Percentiles rank a stretch among this genome's conserved stretches.
These are phyloP conservation scores for Drosophila dunni DNA, from an alignment of 1,140 invertebrate genomes.

Conservation along the genomic window DNA sequence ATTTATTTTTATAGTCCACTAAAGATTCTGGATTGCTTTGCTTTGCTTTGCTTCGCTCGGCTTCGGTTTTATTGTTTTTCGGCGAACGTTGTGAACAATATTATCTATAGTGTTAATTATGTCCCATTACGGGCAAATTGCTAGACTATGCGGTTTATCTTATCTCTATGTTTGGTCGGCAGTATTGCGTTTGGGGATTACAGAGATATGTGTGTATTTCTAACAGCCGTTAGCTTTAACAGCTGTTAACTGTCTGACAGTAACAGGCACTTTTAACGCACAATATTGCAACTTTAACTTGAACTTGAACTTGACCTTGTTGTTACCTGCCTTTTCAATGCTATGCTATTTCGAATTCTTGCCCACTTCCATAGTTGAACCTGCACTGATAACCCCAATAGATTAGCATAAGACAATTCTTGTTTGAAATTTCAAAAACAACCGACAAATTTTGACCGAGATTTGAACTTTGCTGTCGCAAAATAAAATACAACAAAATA, in stretches of 20 bases:
- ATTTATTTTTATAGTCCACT: slow-evolving; percentile 30
- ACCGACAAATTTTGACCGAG: slow-evolving; percentile 19
- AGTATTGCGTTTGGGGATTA: slow-evolving; percentile 43
- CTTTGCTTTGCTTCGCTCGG: slow-evolving; percentile 23
- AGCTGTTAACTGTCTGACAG: slow-evolving; percentile 9
- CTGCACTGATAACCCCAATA: slow-evolving; percentile 61
- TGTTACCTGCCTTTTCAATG: slow-evolving; percentile 61
- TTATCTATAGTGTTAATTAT: slow-evolving; percentile 66
- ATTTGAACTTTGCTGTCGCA: slow-evolving; percentile 54
- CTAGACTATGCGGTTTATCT: slow-evolving; percentile 48
- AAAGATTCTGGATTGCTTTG: slow-evolving; percentile 35
- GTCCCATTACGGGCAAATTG: slow-evolving; percentile 61
- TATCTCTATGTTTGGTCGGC: slow-evolving; percentile 35
- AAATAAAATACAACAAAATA: slow-evolving; percentile 5
- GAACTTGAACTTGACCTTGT: slow-evolving; percentile 57
- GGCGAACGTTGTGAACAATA: slow-evolving; percentile 8
- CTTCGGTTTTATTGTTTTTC: slow-evolving; percentile 26
- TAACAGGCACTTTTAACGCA: not conserved
- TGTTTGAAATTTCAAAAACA: slow-evolving; percentile 40
- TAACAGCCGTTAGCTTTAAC: slow-evolving; percentile 9
- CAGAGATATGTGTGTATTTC: slow-evolving; percentile 12
- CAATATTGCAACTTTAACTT: not conserved
- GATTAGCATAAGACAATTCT: slow-evolving; percentile 62
- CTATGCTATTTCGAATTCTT: slow-evolving; percentile 3
- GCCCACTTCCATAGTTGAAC: slow-evolving; percentile 33